Conservation (phyloP, 2,113 vertebrate genomes). For the Tauraco erythrolophus region DNA sequence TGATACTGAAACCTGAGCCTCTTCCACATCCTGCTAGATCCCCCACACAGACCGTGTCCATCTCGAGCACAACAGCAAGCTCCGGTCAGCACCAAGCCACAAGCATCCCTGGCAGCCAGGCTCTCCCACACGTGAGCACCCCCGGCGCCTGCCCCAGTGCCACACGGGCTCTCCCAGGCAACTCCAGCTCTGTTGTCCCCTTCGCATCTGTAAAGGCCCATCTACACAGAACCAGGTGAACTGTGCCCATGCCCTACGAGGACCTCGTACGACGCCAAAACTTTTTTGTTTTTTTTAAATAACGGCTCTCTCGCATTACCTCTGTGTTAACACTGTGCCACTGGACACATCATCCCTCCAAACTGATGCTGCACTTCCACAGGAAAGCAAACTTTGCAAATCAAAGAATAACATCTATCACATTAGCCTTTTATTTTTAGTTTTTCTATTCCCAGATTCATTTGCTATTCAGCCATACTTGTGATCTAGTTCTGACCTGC, state of each 20-base stretch:
- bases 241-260: rapidly evolving
- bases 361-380: background rate
- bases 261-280: background rate
- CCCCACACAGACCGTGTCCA: background rate
- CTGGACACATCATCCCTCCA: background rate
- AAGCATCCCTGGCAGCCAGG: background rate
- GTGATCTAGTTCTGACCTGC: background rate
- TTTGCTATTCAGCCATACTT: background rate
- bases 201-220: background rate
- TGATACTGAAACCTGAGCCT: background rate
- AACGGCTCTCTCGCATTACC: background rate
- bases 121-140: rapidly evolving
- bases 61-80: background rate
- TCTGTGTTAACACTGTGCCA: rapidly evolving
- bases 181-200: background rate
- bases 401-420: background rate
- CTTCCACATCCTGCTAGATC: background rate
- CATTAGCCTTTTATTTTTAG: background rate
- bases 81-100: background rate
- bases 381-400: background rate
- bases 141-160: rapidly evolving
- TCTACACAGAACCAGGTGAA: background rate
- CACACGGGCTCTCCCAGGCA: background rate
- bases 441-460: background rate
- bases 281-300: background rate